Evolutionary conservation across 2,113 vertebrate species (phyloP).

Genomic region (Antechinus flavipes): DNA sequence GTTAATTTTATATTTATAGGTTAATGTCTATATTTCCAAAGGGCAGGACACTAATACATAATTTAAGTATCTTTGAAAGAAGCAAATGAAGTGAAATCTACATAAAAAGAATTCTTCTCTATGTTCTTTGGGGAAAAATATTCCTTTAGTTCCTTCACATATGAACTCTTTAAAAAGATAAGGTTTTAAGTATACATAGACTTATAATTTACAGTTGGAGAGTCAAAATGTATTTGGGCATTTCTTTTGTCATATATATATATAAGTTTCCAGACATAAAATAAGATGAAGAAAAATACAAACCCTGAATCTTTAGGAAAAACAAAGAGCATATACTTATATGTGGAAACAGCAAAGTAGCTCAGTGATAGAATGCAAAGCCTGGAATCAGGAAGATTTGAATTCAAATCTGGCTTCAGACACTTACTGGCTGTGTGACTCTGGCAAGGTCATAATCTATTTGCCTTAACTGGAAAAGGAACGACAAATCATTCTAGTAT

Average conservation of each 20-base stretch:
- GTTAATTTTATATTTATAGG: constrained; percentile 32
- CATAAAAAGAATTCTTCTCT: not conserved
- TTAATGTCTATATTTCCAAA: not conserved
- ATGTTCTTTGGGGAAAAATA: not conserved
- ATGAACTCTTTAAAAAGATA: constrained; percentile 3
- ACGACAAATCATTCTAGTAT: not conserved
- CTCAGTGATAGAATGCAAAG: not conserved
- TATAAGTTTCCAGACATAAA: not conserved
- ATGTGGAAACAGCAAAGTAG: not conserved
- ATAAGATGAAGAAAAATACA: not conserved
- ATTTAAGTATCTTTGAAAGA: not conserved
- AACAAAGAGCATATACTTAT: not conserved
- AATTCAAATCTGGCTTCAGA: not conserved
- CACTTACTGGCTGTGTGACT: not conserved
- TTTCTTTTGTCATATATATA: constrained; percentile 6
- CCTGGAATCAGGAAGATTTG: not conserved
- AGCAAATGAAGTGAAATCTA: not conserved
- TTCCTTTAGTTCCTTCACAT: not conserved
- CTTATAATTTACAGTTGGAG: not conserved
- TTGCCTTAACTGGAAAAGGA: not conserved
- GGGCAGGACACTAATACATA: not conserved
- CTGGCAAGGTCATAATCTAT: not conserved
- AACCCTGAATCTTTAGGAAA: not conserved
- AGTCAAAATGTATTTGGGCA: not conserved
- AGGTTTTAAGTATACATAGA: not conserved